phyloP scores from a whole-genome alignment of 2,113 vertebrate genomes.

The Callipepla squamata region DNA sequence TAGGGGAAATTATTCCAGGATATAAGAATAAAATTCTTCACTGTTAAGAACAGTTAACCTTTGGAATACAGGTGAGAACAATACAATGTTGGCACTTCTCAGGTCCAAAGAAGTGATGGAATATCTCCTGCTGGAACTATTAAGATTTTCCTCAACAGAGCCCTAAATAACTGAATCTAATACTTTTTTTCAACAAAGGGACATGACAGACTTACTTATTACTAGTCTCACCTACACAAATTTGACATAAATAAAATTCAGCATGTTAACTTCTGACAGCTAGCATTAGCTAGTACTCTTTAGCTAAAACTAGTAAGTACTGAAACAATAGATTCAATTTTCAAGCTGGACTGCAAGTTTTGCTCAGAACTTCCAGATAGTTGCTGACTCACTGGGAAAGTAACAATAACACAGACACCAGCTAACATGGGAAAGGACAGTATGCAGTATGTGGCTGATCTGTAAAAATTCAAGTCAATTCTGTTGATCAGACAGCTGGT shows the following conservation, averaged over 20 bases:
- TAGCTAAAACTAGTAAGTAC: background rate
- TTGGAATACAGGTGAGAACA: background rate
- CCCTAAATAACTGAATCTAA: background rate
- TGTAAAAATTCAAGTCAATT: background rate
- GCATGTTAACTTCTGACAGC: background rate
- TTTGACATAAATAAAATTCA: background rate
- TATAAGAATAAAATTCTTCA: background rate
- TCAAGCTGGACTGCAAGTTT: background rate
- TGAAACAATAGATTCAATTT: background rate
- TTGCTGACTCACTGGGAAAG: background rate
- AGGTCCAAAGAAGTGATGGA: background rate
- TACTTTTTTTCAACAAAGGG: background rate
- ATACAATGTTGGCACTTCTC: background rate
- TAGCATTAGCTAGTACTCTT: background rate
- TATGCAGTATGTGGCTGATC: rapidly evolving
- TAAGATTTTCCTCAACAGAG: background rate
- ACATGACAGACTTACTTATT: background rate
- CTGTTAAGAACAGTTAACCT: background rate
- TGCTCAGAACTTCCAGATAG: rapidly evolving
- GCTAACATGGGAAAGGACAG: background rate
- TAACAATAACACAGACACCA: background rate
- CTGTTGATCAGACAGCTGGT: background rate
- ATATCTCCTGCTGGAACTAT: background rate
- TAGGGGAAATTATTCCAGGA: background rate
- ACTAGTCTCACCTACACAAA: background rate